Base-by-base conservation (phyloP, 2,888 invertebrate genomes). In the Brassicogethes aeneus region DNA sequence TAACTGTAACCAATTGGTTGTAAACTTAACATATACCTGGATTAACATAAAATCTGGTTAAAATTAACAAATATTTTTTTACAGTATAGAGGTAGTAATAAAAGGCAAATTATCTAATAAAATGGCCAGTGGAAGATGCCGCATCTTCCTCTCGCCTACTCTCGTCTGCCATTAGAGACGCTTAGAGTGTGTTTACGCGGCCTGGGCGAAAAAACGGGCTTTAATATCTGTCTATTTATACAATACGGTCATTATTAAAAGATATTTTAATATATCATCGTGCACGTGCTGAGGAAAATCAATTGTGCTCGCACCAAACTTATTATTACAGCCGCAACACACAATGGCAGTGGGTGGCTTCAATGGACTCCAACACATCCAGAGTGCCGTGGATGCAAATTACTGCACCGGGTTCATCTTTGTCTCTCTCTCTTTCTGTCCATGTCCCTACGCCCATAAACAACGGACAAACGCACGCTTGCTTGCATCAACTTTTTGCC, bases 241-340 rank as follows among this genome's bases (percentile, higher is more conserved):
- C 59, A 59, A 63, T 62, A 57, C 60, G 56, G 56, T 61, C 63
- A 64, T 64, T 64, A 64, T 63, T 64, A 61, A 61, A 60, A 60
- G 53, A 57, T 62, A 62, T 63, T 65, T 62, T 65, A 63, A 65
- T 65, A 62, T 60, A 64, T 64, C 64, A 65, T 61, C 60, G 57
- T 61, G 62, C 65, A 65, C 65, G 65, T 65, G 65, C 62, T 62
- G 59, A 54, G 57, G 56, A 61, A 61, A 64, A 65, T 64, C 65
- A 65, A 65, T 64, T 65, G 65, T 65, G 59, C 48, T 48, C 34
- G 41, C 32, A n/a, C 32, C 42, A 39, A 44, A 47, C 45, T 53
- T 51, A 55, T 57, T 56, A 57, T 53, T 52, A 54, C 54, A 59
- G 58, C 46, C 50, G 51, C 52, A 46, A 39, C 58, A 55, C 55